Evolutionary conservation across 1,140 invertebrate species (phyloP), one percentile per base, ranked within the genome.

Genomic region (Magallana angulata): DNA sequence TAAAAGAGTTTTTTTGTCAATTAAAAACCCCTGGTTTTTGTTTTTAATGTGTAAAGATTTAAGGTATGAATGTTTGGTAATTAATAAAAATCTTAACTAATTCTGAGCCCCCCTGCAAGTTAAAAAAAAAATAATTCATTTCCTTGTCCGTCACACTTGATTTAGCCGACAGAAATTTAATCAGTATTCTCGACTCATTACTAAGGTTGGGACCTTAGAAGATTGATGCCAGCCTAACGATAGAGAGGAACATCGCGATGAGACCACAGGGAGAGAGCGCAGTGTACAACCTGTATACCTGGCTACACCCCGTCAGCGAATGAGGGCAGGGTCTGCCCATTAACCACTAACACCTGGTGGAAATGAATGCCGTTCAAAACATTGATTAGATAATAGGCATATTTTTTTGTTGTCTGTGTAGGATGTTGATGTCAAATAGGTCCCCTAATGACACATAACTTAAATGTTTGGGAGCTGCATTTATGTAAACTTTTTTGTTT

Each of bases 321-420:
- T 30, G 7, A 76, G 68, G 68, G 68, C 18, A 12, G 68, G 18
- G 24, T n/a, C 60, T n/a, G 18, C 36, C 11, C 36, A 11, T 76
- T 57, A 85, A 85, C 48, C 56, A 57, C 48, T 68, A 48, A 56
- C 30, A 85, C 11, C 30, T 85, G 84, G 64, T 85, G 18, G 83
- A 16, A 62, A 84, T 36, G 64, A 64, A 60, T 7, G 16, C 24
- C 64, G 16, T 48, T 64, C 9, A 14, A 18, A 18, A 84, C 24
- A 59, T 84, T 59, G 57, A 82, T 84, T 58, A 30, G 57, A 16
- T 36, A 57, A 58, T 84, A 11, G 24, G 57, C 60, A 60, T 30
- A 30, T 12, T 30, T 76, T 30, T 30, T 76, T 8, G 18, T 76
- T 12, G 36, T 48, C 3, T 30, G 24, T 76, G 68, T 76, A 11